Percentiles rank a stretch among this genome's conserved stretches.
Evolutionary conservation across 92 coral and sea anemone species (phyloP).

Genomic region (Porites evermanni): DNA sequence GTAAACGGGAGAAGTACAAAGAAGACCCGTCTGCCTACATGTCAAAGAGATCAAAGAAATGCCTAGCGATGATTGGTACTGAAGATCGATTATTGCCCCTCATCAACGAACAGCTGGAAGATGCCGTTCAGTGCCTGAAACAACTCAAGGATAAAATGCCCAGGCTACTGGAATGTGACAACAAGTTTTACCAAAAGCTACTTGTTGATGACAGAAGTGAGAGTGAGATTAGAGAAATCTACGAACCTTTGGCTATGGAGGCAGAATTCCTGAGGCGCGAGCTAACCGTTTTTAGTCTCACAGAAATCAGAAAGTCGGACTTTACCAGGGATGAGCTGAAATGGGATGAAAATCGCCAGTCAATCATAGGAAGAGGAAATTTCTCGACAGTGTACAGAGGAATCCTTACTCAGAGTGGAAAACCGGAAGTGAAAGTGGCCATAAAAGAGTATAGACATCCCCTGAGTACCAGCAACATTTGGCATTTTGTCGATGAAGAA

Average conservation of each 20-base stretch:
- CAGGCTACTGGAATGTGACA: neutral
- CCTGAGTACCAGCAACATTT: neutral
- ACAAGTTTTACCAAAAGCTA: neutral
- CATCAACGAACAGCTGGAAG: constrained; percentile 14
- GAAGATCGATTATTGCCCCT: neutral
- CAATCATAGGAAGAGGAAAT: constrained; percentile 6
- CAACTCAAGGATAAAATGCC: constrained; percentile 15
- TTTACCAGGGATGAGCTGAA: constrained; percentile 7
- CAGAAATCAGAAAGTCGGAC: constrained; percentile 15
- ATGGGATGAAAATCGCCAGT: neutral
- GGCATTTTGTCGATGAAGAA: constrained; percentile 9
- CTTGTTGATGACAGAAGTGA: constrained; percentile 2
- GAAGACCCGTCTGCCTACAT: neutral
- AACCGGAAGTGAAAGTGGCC: constrained; percentile 11
- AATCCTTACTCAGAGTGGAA: neutral
- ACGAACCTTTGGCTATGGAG: neutral
- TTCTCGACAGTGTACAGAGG: constrained; percentile 23
- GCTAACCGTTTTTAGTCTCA: neutral
- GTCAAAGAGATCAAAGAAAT: neutral
- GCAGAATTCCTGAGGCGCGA: neutral
- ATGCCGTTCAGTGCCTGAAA: neutral
- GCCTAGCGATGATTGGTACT: constrained; percentile 4
- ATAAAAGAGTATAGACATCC: neutral
- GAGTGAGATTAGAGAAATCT: neutral
- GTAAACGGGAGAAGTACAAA: neutral